A percentile compares a stretch with the other conserved stretches of the same genome.
Evolutionary conservation across 2,797 vertebrate genomes (phyloP).

Genomic region (Choloepus didactylus): DNA sequence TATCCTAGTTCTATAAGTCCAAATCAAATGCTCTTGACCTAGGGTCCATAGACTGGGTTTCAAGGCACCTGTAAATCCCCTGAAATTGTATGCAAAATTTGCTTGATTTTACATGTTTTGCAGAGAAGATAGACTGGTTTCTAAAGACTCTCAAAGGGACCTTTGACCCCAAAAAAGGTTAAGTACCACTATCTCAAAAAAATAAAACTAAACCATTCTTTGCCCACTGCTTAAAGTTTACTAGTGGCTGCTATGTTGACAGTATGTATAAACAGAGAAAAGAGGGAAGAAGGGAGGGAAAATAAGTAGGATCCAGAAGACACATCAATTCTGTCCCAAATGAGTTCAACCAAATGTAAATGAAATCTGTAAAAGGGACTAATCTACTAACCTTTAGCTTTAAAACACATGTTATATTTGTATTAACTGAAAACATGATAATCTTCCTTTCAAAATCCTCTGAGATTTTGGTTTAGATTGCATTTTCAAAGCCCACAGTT

Average conservation of each 20-base stretch:
- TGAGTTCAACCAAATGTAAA: not conserved
- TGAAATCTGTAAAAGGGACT: not conserved
- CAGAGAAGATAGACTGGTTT: not conserved
- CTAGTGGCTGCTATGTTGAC: not conserved
- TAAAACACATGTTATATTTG: conserved; percentile 7
- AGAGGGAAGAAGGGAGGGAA: not conserved
- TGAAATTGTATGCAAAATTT: conserved; percentile 45
- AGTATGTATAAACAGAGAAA: not conserved
- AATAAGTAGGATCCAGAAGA: not conserved
- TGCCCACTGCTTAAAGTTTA: not conserved
- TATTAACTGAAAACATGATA: not conserved
- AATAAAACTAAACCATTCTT: not conserved
- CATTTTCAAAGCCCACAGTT: conserved; percentile 8
- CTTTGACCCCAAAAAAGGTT: not conserved
- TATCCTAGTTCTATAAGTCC: not conserved
- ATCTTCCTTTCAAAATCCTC: conserved; percentile 63
- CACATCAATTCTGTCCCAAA: not conserved
- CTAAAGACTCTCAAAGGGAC: conserved; percentile 37
- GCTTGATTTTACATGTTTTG: conserved; percentile 30
- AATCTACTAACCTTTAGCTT: conserved; percentile 41
- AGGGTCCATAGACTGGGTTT: not conserved
- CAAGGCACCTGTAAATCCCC: conserved; percentile 9
- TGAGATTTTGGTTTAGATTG: conserved; percentile 35
- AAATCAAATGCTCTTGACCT: conserved; percentile 40
- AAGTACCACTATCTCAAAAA: conserved; percentile 2